phyloP scores from a whole-genome alignment of 2,888 invertebrate genomes.

The Alloscopus bannaensis region DNA sequence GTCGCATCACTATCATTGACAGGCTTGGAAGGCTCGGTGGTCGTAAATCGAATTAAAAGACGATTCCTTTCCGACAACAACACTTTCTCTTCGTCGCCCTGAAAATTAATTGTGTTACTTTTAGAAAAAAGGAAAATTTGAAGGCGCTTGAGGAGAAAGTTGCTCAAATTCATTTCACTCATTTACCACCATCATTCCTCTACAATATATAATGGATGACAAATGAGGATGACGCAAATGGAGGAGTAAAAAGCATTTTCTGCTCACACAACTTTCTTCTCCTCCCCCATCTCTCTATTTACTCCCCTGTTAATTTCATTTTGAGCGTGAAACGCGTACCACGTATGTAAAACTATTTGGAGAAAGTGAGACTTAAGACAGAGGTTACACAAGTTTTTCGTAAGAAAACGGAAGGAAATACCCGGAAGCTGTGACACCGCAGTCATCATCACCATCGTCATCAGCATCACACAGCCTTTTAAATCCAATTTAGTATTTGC shows the following conservation, averaged over 20 bases:
- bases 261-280: not conserved
- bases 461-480: constrained; percentile 20
- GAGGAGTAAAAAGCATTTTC: not conserved
- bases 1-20: constrained; percentile 60
- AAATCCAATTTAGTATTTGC: constrained; percentile 32
- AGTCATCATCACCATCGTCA: constrained; percentile 8
- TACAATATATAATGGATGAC: not conserved
- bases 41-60: constrained; percentile 74
- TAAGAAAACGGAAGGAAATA: constrained; percentile 9
- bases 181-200: no score
- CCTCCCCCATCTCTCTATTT: not conserved
- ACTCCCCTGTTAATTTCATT: constrained; percentile 23
- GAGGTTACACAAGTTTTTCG: no score
- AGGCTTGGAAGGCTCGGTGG: constrained; percentile 69
- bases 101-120: constrained; percentile 20
- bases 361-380: no score
- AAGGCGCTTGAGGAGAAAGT: no score
- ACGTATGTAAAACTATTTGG: no score
- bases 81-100: constrained; percentile 75
- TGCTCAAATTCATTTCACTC: no score
- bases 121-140: no score
- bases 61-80: constrained; percentile 75
- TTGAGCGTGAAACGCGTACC: not conserved
- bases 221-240: constrained; percentile 15
- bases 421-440: constrained; percentile 15